These are phyloP conservation scores for Ecliptopera silaceata DNA, from an alignment of 2,888 invertebrate genomes.

Conservation along the genomic window DNA sequence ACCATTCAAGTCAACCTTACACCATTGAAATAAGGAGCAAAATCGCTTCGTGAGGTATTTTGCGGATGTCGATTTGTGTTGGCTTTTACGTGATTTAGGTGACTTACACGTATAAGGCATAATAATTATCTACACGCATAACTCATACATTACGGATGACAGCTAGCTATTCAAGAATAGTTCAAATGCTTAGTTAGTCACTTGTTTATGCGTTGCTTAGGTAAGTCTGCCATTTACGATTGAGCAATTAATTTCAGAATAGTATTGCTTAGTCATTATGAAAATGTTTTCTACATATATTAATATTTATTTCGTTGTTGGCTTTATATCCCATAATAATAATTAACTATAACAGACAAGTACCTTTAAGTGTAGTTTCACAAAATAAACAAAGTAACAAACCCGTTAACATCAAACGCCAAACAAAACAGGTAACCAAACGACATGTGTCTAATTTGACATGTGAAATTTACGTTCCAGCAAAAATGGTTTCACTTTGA, in stretches of 20 bases:
- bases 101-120: constrained; percentile 28
- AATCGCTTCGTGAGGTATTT: constrained; percentile 2
- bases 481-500: no score
- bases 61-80: not conserved
- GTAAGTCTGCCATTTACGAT: constrained; percentile 3
- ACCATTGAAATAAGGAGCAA: not conserved
- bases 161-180: constrained; percentile 25
- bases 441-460: no score
- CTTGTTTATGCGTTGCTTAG: constrained; percentile 10
- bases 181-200: not conserved
- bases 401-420: no score
- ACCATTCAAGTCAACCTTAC: not conserved
- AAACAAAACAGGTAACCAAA: no score
- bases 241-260: not conserved
- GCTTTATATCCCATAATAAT: no score
- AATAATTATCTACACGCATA: constrained; percentile 27
- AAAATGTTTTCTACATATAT: no score
- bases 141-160: constrained; percentile 27
- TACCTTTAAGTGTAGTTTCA: no score
- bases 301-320: no score
- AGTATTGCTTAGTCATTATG: not conserved
- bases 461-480: no score
- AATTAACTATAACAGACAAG: no score
- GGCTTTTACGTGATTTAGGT: constrained; percentile 31
- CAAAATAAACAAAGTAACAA: no score